phyloP scores from a whole-genome alignment of 2,113 vertebrate genomes.

The Meriones unguiculatus region DNA sequence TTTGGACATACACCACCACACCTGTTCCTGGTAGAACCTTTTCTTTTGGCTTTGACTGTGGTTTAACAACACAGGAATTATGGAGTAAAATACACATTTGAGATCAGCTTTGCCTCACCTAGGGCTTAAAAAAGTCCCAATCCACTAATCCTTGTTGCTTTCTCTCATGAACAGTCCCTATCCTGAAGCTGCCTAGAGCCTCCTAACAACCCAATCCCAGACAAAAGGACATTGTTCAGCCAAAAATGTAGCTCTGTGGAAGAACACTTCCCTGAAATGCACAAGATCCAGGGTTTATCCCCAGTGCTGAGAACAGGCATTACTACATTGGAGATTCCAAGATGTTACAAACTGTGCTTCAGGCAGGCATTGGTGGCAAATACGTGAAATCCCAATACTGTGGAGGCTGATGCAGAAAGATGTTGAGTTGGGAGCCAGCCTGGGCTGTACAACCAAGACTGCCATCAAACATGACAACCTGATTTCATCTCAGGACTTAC shows the following conservation, averaged over 20 bases:
- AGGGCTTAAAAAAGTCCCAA: too few relatives aligned
- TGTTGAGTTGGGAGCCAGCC: background rate
- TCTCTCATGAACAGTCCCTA: background rate
- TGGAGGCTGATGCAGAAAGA: background rate
- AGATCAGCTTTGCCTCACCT: too few relatives aligned
- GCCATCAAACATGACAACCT: background rate
- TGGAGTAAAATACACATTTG: too few relatives aligned
- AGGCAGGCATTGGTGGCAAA: background rate
- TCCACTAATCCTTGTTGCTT: background rate
- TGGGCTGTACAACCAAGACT: background rate
- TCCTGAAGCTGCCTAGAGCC: background rate
- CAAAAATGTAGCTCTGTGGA: background rate
- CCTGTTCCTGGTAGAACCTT: too few relatives aligned
- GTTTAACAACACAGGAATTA: too few relatives aligned
- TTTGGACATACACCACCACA: too few relatives aligned
- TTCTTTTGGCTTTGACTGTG: too few relatives aligned
- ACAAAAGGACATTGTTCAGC: background rate
- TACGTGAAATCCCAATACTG: background rate
- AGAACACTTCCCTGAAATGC: background rate
- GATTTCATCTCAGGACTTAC: background rate
- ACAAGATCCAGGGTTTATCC: background rate
- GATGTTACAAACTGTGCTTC: background rate
- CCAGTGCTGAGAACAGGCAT: background rate
- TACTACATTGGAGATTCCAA: background rate
- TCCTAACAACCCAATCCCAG: background rate